A percentile compares a stretch with the other conserved stretches of the same genome.
Evolutionary conservation across 2,113 vertebrate genomes (phyloP).

Genomic region (Pica pica): DNA sequence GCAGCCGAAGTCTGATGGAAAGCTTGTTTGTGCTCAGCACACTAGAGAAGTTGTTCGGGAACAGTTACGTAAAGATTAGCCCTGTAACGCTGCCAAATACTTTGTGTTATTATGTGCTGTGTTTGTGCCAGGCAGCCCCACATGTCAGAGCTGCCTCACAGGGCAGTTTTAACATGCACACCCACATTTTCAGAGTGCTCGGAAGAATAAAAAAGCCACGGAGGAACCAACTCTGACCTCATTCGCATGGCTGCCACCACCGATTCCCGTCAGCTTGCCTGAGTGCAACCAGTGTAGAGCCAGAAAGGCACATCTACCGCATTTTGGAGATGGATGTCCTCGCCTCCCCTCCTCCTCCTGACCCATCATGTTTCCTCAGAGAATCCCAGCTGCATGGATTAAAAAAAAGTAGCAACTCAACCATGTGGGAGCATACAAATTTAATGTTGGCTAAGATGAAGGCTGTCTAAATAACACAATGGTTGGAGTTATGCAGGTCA

Average conservation of each 20-base stretch:
- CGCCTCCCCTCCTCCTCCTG: background rate
- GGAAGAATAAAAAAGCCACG: background rate
- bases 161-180: conserved; percentile 63
- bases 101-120: conserved; percentile 66
- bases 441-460: conserved; percentile 39
- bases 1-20: conserved; percentile 44
- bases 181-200: conserved; percentile 36
- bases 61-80: conserved; percentile 67
- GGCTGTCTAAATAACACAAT: conserved; percentile 33
- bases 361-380: conserved; percentile 21
- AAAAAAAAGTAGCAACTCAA: conserved; percentile 35
- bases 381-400: conserved; percentile 34
- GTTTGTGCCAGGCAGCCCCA: conserved; percentile 68
- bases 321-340: conserved; percentile 42
- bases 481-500: conserved; percentile 24
- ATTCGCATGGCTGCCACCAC: background rate
- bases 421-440: conserved; percentile 54
- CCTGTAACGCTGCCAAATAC: conserved; percentile 62
- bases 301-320: background rate
- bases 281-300: background rate
- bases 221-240: conserved; percentile 44
- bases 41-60: conserved; percentile 47
- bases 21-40: conserved; percentile 51
- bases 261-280: conserved; percentile 5
- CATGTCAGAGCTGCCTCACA: conserved; percentile 58